Evolutionary conservation across 2,113 vertebrate species (phyloP).

Genomic region (Myanophis thanlyinensis): DNA sequence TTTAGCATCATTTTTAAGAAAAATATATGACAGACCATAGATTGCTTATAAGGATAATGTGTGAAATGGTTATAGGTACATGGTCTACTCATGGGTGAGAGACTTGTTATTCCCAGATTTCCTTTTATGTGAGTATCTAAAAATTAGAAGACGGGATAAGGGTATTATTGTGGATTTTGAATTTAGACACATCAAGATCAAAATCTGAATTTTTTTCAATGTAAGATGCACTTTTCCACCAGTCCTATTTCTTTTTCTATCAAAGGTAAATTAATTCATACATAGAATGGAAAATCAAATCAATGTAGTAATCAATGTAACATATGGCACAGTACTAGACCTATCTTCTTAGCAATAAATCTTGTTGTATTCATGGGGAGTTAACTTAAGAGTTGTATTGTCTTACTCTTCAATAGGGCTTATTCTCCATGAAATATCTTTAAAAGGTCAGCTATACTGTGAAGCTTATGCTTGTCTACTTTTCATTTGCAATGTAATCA

Average conservation of each 20-base stretch:
- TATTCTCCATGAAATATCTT: neutral
- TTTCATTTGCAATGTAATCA: neutral
- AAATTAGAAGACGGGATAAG: neutral
- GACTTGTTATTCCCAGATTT: neutral
- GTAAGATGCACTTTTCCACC: neutral
- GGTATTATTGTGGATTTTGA: neutral
- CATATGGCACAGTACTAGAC: neutral
- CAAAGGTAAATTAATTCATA: neutral
- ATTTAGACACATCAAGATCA: neutral
- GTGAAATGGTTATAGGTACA: neutral
- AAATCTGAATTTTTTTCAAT: neutral
- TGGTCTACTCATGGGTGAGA: too few relatives aligned
- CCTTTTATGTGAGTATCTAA: neutral
- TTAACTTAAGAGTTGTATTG: neutral
- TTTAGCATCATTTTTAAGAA: neutral
- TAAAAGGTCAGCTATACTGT: neutral
- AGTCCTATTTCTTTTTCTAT: neutral
- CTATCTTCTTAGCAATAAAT: neutral
- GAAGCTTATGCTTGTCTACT: neutral
- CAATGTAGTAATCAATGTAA: conserved; percentile 2
- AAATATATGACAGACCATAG: too few relatives aligned
- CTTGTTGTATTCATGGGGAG: neutral
- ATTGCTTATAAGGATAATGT: neutral
- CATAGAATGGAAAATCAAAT: conserved; percentile 43
- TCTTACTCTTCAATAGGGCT: neutral